Base-by-base conservation (phyloP, 2,888 invertebrate genomes). In the Epinotia ramella region DNA sequence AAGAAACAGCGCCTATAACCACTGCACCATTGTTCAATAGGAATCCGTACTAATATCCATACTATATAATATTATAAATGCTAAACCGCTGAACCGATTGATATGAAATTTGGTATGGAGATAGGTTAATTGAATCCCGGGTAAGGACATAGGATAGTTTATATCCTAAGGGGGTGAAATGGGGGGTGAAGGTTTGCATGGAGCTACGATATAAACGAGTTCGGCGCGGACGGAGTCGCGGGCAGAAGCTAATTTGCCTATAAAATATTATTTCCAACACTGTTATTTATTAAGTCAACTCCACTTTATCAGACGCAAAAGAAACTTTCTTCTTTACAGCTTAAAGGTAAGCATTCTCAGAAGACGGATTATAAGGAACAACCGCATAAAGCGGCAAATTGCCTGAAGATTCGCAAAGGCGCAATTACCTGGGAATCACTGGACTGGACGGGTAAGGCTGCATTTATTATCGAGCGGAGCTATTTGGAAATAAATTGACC, bases 281-380 rank as follows among this genome's bases (percentile, higher is more conserved):
- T 57, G 12, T 57, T 57, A 57, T 56, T 33, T 57, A 5, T 40
- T 12, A 33, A 68, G 24, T 33, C n/a, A 12, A 68, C n/a, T 57
- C 18, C n/a, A 16, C 40, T 18, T 40, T 57, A 59, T 20, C 57
- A 16, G 57, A 56, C 16, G 68, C 33, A 63, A 60, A 63, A 44
- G n/a, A 59, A 68, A 68, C 68, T 68, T 57, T 44, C 3, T 44
- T 44, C 16, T 68, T 59, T 44, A 40, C 40, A 57, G 40, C 44
- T 68, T 24, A 44, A 68, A 57, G 12, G 12, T 57, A 57, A 68
- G 59, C 68, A 68, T 59, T 59, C 20, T 68, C 18, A 62, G 68
- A 73, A 67, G 73, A 67, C 60, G 57, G 65, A 66, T 73, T 73
- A 72, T 73, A 49, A 59, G 49, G 20, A 16, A n/a, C 20, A n/a